phyloP scores from a whole-genome alignment of 2,888 invertebrate species.

The Agrotis segetum region DNA sequence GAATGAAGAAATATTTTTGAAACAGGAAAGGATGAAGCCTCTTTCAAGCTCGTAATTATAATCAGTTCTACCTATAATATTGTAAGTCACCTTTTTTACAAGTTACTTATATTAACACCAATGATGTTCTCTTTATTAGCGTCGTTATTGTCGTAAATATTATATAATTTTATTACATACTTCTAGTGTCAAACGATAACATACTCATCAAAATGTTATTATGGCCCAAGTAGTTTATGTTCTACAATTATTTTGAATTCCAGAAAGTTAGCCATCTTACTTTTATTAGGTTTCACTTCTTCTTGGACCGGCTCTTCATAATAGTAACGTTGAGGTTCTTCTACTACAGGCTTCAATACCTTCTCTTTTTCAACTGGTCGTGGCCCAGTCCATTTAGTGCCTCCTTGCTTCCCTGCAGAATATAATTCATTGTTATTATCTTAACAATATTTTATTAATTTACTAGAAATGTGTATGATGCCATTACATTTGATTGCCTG shows the following conservation, averaged over 20 bases:
- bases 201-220: no score
- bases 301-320: not conserved
- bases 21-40: no score
- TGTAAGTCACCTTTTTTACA: no score
- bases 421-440: not conserved
- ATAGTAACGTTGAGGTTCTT: not conserved
- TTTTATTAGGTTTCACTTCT: constrained; percentile 19
- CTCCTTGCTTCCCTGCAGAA: constrained; percentile 41
- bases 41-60: no score
- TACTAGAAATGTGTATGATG: not conserved
- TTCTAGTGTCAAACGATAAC: no score
- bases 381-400: constrained; percentile 32
- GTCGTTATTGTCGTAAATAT: no score
- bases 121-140: no score
- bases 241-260: not conserved
- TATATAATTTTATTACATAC: no score
- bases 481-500: constrained; percentile 33
- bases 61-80: no score
- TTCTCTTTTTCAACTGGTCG: not conserved
- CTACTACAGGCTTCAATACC: not conserved
- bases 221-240: no score
- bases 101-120: no score
- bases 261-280: constrained; percentile 9
- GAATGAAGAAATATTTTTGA: no score
- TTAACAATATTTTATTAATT: not conserved